phyloP scores from a whole-genome alignment of 2,888 invertebrate genomes.

The Leucophenga montana region DNA sequence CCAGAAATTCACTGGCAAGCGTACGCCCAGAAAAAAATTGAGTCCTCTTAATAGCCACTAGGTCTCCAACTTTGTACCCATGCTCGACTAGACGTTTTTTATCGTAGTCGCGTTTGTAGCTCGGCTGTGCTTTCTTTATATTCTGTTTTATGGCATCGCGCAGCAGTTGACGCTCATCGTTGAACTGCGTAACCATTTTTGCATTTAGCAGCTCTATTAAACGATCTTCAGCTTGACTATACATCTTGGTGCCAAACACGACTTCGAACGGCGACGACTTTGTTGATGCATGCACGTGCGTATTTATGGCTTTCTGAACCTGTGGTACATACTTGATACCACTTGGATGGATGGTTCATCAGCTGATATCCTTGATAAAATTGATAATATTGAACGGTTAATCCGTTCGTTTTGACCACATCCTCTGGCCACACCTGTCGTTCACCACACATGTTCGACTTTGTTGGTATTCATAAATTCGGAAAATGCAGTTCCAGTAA shows the following conservation, averaged over 20 bases:
- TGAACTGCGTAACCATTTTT: slow-evolving; percentile 15
- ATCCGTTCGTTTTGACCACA: slow-evolving; percentile 29
- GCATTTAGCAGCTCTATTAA: neutral
- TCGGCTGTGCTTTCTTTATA: neutral
- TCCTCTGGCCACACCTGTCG: slow-evolving; percentile 28
- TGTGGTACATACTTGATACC: slow-evolving; percentile 28
- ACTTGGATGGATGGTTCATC: slow-evolving; percentile 28
- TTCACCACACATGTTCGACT: slow-evolving; percentile 30
- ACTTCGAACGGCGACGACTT: slow-evolving; percentile 28
- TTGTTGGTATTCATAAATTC: slow-evolving; percentile 4
- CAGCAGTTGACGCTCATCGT: slow-evolving; percentile 2
- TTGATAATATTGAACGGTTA: too few relatives aligned
- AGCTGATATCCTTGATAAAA: too few relatives aligned
- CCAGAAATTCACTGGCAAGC: slow-evolving; percentile 38
- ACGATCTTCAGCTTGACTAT: neutral
- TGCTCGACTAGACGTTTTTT: neutral
- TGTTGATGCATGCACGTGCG: slow-evolving; percentile 18
- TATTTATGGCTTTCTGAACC: slow-evolving; percentile 22
- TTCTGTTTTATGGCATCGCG: neutral
- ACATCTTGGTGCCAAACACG: slow-evolving; percentile 32
- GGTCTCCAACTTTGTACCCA: slow-evolving; percentile 8
- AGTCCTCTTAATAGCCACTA: slow-evolving; percentile 41
- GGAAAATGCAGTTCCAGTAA: slow-evolving; percentile 17
- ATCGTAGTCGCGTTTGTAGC: neutral
- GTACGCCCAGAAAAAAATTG: slow-evolving; percentile 43